Percentiles rank a stretch among this genome's conserved stretches.
phyloP scores from a whole-genome alignment of 2,113 vertebrate species.

The Embiotoca jacksoni region DNA sequence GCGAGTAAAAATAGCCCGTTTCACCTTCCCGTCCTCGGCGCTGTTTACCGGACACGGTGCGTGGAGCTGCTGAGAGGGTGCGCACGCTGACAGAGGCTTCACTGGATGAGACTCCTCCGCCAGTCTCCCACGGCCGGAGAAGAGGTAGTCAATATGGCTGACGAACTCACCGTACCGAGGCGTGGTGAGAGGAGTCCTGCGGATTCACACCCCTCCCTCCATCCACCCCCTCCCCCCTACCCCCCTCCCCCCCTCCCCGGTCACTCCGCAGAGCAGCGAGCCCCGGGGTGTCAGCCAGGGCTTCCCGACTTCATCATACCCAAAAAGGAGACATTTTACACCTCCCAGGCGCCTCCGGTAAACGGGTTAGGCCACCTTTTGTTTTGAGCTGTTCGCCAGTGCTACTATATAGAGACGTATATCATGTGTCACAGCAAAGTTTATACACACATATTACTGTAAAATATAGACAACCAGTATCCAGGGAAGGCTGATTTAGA shows the following conservation, averaged over 20 bases:
- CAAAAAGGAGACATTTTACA: constrained; percentile 7
- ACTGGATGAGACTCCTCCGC: constrained; percentile 43
- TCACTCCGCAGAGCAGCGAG: constrained; percentile 44
- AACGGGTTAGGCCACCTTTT: too few species aligned
- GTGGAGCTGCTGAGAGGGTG: not conserved
- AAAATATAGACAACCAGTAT: not conserved
- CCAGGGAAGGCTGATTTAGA: too few species aligned
- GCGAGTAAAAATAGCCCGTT: constrained; percentile 69
- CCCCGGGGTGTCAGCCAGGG: constrained; percentile 5
- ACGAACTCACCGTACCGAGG: constrained; percentile 67
- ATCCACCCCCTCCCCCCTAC: constrained; percentile 30
- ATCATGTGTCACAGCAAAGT: not conserved
- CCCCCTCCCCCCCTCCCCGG: constrained; percentile 22
- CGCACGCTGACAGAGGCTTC: not conserved
- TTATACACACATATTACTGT: not conserved
- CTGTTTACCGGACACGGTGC: constrained; percentile 48
- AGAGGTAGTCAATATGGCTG: constrained; percentile 77
- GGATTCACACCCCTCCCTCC: constrained; percentile 34
- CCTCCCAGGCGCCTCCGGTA: too few species aligned
- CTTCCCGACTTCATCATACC: constrained; percentile 25
- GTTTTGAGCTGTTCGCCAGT: too few species aligned
- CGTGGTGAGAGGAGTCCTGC: constrained; percentile 69
- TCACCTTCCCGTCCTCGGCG: constrained; percentile 50
- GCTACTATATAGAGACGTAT: too few species aligned
- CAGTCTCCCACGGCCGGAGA: constrained; percentile 50